Conservation (phyloP, 2,113 vertebrate species). For the Corythoichthys haematopterus region DNA sequence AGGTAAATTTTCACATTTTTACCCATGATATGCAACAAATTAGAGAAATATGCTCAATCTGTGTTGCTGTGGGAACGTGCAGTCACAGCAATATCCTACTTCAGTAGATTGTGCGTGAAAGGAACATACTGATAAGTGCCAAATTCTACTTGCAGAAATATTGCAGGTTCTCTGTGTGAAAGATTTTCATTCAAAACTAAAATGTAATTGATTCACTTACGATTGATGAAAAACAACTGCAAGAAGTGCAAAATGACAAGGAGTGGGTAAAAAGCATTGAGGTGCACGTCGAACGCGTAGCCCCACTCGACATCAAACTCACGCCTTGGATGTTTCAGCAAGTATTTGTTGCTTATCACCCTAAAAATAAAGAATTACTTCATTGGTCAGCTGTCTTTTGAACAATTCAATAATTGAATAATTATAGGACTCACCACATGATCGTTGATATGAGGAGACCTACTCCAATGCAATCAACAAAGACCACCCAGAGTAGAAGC, state of each 20-base stretch:
- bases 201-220: conserved; percentile 69
- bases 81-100: too few species aligned
- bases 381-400: background rate
- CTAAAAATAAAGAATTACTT: conserved; percentile 52
- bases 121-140: too few species aligned
- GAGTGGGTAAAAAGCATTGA: conserved; percentile 96
- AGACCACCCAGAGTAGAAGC: conserved; percentile 94
- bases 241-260: conserved; percentile 93
- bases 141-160: too few species aligned
- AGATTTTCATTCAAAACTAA: background rate
- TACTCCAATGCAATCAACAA: conserved; percentile 94
- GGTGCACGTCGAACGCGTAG: conserved; percentile 94
- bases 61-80: too few species aligned
- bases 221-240: conserved; percentile 96
- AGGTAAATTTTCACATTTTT: background rate
- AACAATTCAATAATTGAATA: background rate
- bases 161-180: too few species aligned
- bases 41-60: too few species aligned
- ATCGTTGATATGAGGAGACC: conserved; percentile 92
- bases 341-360: conserved; percentile 90
- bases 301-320: conserved; percentile 97
- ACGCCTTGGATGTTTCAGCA: conserved; percentile 83
- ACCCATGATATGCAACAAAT: background rate
- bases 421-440: conserved; percentile 84
- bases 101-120: too few species aligned